Evolutionary conservation across 2,888 invertebrate species (phyloP).

Genomic region (Acrobasis repandana): DNA sequence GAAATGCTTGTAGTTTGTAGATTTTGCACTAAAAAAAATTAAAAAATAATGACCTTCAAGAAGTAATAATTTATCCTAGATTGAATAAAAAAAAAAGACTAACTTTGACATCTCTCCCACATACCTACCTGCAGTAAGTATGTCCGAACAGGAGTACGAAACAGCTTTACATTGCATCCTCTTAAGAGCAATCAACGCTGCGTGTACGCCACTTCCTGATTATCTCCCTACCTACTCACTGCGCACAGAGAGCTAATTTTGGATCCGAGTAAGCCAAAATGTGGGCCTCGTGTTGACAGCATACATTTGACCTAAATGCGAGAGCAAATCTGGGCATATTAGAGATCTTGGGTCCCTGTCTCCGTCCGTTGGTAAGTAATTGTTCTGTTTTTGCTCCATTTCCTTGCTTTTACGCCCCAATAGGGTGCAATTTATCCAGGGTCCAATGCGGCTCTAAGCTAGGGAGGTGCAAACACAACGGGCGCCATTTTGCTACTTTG

Average conservation of each 20-base stretch:
- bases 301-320: slow-evolving; percentile 2
- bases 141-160: neutral
- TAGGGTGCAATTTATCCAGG: neutral
- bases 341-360: neutral
- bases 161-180: neutral
- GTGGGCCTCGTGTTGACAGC: neutral
- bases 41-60: too few relatives aligned
- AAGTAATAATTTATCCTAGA: too few relatives aligned
- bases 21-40: too few relatives aligned
- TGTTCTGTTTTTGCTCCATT: neutral
- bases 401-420: neutral
- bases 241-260: slow-evolving; percentile 16
- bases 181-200: slow-evolving; percentile 4
- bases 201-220: slow-evolving; percentile 29
- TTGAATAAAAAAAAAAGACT: too few relatives aligned
- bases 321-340: neutral
- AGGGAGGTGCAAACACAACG: too few relatives aligned
- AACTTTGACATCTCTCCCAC: too few relatives aligned
- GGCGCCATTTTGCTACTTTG: too few relatives aligned
- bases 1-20: too few relatives aligned
- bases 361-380: slow-evolving; percentile 2
- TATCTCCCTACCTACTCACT: slow-evolving; percentile 16
- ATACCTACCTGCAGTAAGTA: too few relatives aligned
- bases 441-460: neutral
- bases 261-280: neutral